Base-by-base conservation (phyloP, 2,113 vertebrate genomes). In the Tiliqua scincoides region DNA sequence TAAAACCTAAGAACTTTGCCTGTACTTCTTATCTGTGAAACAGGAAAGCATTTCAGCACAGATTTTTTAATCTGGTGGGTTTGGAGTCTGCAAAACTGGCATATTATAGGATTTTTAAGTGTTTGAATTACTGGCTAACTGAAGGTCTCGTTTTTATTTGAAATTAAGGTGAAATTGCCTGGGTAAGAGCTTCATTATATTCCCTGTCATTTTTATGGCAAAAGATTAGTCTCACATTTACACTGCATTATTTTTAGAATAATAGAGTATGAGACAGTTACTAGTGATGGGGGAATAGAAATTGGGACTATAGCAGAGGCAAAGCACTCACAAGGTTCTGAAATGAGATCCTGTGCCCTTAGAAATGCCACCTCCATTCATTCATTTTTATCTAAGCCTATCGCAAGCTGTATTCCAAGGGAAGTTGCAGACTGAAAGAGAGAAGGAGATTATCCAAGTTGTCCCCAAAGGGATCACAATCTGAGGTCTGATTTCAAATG, bases 151-250 rank as follows among this genome's bases (percentile, higher is more conserved):
- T 83, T 72, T 78, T 78, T 87, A 79, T 87, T 83, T 83, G 81
- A 83, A 87, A 79, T 83, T 87, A 83, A 87, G 75, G 80, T 83
- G 81, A 78, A 87, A 87, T 83, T 87, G 86, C 37, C 37, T 83
- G 48, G 63, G 81, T 83, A 75, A 87, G 82, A 65, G 67, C n/a
- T 83, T 79, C 57, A 37, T 79, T 79, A 79, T 25, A 32, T 88
- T 83, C 40, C 23, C 37, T 87, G 86, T 83, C 81, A 83, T 83
- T 88, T 88, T 84, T 63, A 65, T 71, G 40, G 81, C 54, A 72
- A 83, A 79, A 70, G 75, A 83, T 83, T 88, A 79, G 74, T 68
- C 59, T 75, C 52, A 40, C 73, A 82, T 80, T 83, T 87, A 83
- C 40, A 77, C 40, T 48, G 54, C 52, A 70, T 87, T 87, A 77